Conservation (phyloP, 2,797 vertebrate species). For the Bradypodion ventrale region DNA sequence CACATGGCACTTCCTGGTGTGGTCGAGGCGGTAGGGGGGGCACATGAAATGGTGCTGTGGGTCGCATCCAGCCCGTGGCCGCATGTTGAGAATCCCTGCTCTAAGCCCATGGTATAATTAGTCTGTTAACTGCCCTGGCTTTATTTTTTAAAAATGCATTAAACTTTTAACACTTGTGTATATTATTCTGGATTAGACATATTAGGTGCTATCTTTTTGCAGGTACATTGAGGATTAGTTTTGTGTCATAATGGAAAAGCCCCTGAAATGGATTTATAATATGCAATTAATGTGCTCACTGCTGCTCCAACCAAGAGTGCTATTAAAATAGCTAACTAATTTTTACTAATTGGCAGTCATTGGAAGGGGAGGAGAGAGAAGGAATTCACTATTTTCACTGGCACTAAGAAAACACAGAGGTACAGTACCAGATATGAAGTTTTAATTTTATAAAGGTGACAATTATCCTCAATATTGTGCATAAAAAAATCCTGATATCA, state of each 20-base stretch:
- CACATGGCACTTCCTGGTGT: too few relatives aligned
- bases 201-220: background rate
- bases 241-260: slow-evolving; percentile 15
- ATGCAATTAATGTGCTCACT: slow-evolving; percentile 1
- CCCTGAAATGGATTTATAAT: background rate
- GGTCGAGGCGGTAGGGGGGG: too few relatives aligned
- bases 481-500: background rate
- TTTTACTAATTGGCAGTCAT: slow-evolving; percentile 49
- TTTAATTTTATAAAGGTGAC: slow-evolving; percentile 28
- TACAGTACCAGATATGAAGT: slow-evolving; percentile 2
- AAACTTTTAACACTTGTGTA: background rate
- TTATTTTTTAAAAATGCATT: background rate
- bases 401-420: slow-evolving; percentile 20
- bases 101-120: background rate
- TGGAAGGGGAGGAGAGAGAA: background rate
- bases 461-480: background rate
- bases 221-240: background rate
- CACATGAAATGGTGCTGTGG: too few relatives aligned
- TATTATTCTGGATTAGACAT: background rate
- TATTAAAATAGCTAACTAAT: slow-evolving; percentile 53
- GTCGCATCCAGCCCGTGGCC: too few relatives aligned
- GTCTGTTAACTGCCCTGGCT: background rate
- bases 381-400: slow-evolving; percentile 11
- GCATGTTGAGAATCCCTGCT: too few relatives aligned
- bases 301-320: slow-evolving; percentile 30